These are phyloP conservation scores for Leucoraja ocellata DNA, from an alignment of 2,797 vertebrate genomes.

Conservation along the genomic window DNA sequence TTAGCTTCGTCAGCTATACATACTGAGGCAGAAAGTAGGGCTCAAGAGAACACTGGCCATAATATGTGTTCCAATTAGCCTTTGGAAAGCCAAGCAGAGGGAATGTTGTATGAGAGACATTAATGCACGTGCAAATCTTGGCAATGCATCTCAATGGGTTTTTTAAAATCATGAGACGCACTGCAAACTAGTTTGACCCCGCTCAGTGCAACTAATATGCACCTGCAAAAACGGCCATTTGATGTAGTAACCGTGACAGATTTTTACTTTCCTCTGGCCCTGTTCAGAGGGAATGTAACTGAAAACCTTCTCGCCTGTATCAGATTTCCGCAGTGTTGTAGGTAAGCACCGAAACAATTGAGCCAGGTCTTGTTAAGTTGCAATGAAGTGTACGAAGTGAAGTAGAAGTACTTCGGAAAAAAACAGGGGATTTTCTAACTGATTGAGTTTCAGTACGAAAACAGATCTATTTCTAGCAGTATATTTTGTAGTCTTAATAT, in stretches of 20 bases:
- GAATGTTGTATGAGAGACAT: constrained; percentile 45
- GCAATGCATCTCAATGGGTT: not conserved
- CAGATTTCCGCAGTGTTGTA: not conserved
- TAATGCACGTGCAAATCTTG: not conserved
- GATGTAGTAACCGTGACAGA: not conserved
- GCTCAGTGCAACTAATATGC: not conserved
- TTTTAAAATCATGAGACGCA: not conserved
- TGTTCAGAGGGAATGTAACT: not conserved
- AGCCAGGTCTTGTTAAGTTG: not conserved
- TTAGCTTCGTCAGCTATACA: constrained; percentile 70
- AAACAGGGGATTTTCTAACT: no score
- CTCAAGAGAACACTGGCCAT: constrained; percentile 74
- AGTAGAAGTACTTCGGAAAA: not conserved
- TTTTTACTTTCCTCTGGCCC: no score
- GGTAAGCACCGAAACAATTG: not conserved
- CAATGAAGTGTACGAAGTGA: not conserved
- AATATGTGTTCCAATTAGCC: constrained; percentile 59
- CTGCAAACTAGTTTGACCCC: not conserved
- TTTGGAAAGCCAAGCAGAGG: constrained; percentile 60
- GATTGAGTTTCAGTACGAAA: not conserved
- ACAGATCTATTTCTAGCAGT: not conserved
- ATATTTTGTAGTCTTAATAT: not conserved
- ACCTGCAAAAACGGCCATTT: not conserved
- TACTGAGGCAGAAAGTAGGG: constrained; percentile 77
- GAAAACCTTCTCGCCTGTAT: not conserved